Evolutionary conservation across 2,113 vertebrate species (phyloP).

Genomic region (Peromyscus californicus): DNA sequence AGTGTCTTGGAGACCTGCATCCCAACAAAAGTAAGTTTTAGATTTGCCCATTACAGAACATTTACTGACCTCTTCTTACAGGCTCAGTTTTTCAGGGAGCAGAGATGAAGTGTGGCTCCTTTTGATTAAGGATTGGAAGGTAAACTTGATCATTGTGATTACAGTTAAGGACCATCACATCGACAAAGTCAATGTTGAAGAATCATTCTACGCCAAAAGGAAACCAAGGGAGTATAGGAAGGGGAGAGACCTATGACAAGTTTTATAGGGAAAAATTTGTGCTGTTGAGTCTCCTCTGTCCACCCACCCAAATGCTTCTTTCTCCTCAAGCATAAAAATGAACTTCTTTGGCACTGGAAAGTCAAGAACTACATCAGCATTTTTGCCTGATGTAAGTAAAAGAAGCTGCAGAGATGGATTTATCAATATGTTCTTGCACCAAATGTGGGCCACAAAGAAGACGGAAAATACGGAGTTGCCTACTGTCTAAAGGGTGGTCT

Average conservation of each 20-base stretch:
- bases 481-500: neutral
- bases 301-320: neutral
- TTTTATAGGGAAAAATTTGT: neutral
- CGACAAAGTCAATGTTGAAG: neutral
- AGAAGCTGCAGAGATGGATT: neutral
- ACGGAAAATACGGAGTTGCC: neutral
- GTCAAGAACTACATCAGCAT: neutral
- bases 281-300: neutral
- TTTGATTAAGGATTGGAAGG: neutral
- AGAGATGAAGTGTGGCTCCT: neutral
- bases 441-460: neutral
- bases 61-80: neutral
- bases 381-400: neutral
- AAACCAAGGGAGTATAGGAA: neutral
- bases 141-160: neutral
- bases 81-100: neutral
- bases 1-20: constrained; percentile 25
- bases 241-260: neutral
- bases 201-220: neutral
- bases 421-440: neutral
- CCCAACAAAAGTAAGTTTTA: neutral
- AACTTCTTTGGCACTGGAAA: constrained; percentile 8
- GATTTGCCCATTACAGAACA: neutral
- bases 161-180: neutral
- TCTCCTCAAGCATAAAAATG: neutral